Conservation (phyloP, 2,888 invertebrate genomes). For the Hypomecis punctinalis region DNA sequence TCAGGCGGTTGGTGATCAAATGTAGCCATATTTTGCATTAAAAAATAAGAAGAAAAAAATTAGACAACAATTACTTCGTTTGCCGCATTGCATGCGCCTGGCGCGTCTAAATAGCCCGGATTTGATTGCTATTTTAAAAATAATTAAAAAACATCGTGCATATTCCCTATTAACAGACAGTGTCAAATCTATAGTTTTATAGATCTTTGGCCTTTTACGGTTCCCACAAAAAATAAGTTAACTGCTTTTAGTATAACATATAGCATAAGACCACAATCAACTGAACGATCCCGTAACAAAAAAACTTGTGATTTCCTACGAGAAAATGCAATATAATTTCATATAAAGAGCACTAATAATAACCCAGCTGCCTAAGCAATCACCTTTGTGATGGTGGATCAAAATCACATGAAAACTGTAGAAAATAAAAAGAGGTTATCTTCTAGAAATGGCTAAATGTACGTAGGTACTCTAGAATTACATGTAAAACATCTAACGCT, state of each 20-base stretch:
- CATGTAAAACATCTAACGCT: slow-evolving; percentile 65
- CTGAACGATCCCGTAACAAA: background rate
- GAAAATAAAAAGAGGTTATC: slow-evolving; percentile 66
- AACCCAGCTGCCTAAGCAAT: slow-evolving; percentile 52
- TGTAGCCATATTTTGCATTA: too few relatives aligned
- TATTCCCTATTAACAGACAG: too few relatives aligned
- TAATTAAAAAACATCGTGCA: too few relatives aligned
- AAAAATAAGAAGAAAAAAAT: too few relatives aligned
- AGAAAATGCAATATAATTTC: slow-evolving; percentile 13
- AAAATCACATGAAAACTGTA: slow-evolving; percentile 46
- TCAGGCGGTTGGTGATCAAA: too few relatives aligned
- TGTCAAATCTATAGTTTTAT: too few relatives aligned
- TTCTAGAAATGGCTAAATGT: slow-evolving; percentile 69
- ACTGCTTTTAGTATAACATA: slow-evolving; percentile 1
- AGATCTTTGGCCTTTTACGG: slow-evolving; percentile 1
- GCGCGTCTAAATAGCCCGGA: too few relatives aligned
- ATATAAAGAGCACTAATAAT: slow-evolving; percentile 23
- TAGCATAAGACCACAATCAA: slow-evolving; percentile 6
- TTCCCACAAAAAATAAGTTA: background rate
- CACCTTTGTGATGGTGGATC: slow-evolving; percentile 58
- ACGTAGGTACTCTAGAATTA: slow-evolving; percentile 63
- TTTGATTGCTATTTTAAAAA: too few relatives aligned
- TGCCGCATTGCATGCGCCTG: too few relatives aligned
- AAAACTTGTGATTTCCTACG: slow-evolving; percentile 1
- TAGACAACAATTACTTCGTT: too few relatives aligned